Evolutionary conservation across 2,888 invertebrate genomes (phyloP), one percentile per base, ranked within the genome.

Genomic region (Pterostichus madidus): DNA sequence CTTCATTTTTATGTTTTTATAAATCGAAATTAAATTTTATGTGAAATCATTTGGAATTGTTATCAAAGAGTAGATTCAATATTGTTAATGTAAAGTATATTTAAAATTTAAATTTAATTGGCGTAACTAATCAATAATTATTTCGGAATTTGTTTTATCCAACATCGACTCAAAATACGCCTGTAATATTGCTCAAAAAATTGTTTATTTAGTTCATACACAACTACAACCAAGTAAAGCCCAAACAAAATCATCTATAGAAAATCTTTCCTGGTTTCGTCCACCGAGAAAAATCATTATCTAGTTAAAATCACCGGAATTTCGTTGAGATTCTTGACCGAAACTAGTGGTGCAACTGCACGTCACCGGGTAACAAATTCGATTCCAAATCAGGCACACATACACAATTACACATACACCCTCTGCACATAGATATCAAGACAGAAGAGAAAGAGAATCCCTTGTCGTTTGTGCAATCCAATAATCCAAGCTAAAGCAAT

Each of bases 401-500:
- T 1, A 56, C 56, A 56, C 24, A 24, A 24, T 24, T 24, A 24
- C 24, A 24, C 24, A 24, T 3, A 24, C 24, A 2, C 17, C 17
- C 32, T 64, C 32, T 35, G 32, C 32, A 31, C 59, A 24, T 17
- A 24, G 17, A 17, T 8, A 64, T 13, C 68, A 44, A 39, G n/a
- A 44, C 68, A 64, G 32, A 15, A 76, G 76, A 76, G 68, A 68
- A 68, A 53, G 59, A 77, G 35, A 35, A 76, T 87, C 87, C 87
- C 87, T 86, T 86, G 87, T 86, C 87, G 87, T 86, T 87, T 86
- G 86, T 86, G 86, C 86, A 87, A 88, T 88, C 88, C 88, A 87
- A 88, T 89, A 89, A 88, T 88, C 88, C 88, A 86, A 86, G 87
- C 85, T 85, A 85, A 86, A 86, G 86, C 86, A 86, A 85, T 85